A percentile compares a stretch with the other conserved stretches of the same genome.
Conservation (phyloP, 2,888 invertebrate species). For the Volucella zonaria region DNA sequence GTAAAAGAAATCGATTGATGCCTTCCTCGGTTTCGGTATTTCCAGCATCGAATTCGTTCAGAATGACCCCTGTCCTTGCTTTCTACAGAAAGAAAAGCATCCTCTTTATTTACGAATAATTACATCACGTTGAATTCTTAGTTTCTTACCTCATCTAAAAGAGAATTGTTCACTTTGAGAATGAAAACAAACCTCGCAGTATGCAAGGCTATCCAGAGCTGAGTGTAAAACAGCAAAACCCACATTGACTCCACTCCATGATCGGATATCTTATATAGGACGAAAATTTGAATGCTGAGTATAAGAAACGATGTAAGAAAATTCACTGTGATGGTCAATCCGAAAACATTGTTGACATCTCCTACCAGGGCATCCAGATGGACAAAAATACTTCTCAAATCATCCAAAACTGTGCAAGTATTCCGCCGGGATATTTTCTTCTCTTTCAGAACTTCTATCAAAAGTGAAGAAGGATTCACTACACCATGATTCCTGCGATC, state of each 20-base stretch:
- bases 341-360: constrained; percentile 50
- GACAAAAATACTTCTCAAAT: constrained; percentile 30
- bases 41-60: constrained; percentile 76
- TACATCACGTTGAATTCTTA: not conserved
- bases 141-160: constrained; percentile 44
- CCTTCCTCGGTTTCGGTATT: constrained; percentile 75
- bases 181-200: constrained; percentile 24
- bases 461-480: not conserved
- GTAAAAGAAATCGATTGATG: constrained; percentile 78
- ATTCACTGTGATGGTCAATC: constrained; percentile 44
- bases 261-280: constrained; percentile 45
- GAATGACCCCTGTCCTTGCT: constrained; percentile 75
- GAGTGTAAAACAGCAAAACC: not conserved
- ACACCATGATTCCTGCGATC: not conserved
- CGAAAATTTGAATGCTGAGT: constrained; percentile 33
- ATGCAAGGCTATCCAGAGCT: constrained; percentile 43
- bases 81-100: constrained; percentile 75
- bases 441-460: constrained; percentile 18
- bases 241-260: not conserved
- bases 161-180: constrained; percentile 34
- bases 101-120: not conserved
- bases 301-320: constrained; percentile 41
- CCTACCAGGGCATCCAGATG: constrained; percentile 32
- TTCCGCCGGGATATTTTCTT: constrained; percentile 2
- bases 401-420: constrained; percentile 25